Evolutionary conservation across 2,113 vertebrate species (phyloP), one percentile per base, ranked within the genome.

Genomic region (Eolophus roseicapilla): DNA sequence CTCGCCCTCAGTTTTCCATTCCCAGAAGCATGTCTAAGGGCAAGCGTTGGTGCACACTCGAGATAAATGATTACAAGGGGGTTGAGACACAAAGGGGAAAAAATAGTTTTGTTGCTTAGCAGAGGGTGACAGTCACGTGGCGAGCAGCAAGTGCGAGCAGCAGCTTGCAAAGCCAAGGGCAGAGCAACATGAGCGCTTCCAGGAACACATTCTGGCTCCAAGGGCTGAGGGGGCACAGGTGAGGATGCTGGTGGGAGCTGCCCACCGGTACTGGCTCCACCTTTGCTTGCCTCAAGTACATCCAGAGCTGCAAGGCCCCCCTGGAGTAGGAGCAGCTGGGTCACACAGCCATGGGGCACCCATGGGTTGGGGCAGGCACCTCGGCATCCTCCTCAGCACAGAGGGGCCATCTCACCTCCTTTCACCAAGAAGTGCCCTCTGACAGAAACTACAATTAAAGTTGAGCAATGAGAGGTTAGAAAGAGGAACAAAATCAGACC

Each of bases 51-150:
- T 25, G 29, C 2, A 0, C 50, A 41, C 84, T 82, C 60, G 11
- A 82, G 89, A 95, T 87, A 82, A 95, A 95, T 62, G 62, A 91
- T 96, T 95, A 82, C 84, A 91, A 79, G 84, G 73, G 80, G 70
- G 25, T 91, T 39, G 65, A 92, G 91, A 92, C 47, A 91, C 83
- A 85, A 93, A 89, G 74, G 62, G 86, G 86, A 86, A 89, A 84
- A 90, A 92, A 88, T 37, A 93, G 78, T 83, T 82, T 16, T 47
- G 75, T 31, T 86, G 88, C 88, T 82, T 74, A 70, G 82, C 39
- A 24, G 46, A 83, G 76, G 21, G 63, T 55, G 90, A 88, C 68
- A 44, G 64, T 90, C 94, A 91, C 16, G 0, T 1, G 71, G 84
- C 4, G 0, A 0, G 4, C 37, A 75, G 76, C 15, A 24, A 21